Evolutionary conservation across 2,888 invertebrate genomes (phyloP).

Genomic region (Cryptocheilus praepositus): DNA sequence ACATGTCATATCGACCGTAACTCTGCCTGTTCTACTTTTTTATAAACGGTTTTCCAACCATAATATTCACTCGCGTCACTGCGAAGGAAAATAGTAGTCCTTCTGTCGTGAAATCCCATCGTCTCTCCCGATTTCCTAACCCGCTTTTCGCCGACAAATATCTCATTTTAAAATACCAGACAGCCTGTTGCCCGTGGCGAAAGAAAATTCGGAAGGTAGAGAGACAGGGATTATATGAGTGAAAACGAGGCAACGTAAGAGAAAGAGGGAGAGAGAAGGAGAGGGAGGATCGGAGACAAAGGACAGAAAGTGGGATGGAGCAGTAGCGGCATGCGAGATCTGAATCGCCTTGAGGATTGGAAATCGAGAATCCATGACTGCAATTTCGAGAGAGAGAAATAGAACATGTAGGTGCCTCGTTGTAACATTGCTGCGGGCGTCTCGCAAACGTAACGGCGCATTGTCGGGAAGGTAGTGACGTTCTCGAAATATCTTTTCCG

Average conservation of each 20-base stretch:
- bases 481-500: too few species aligned
- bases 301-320: background rate
- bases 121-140: constrained; percentile 16
- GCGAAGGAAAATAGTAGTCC: background rate
- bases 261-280: background rate
- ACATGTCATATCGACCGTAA: too few species aligned
- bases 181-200: constrained; percentile 16
- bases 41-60: too few species aligned
- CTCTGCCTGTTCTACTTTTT: too few species aligned
- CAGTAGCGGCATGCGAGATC: constrained; percentile 43
- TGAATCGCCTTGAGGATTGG: constrained; percentile 39
- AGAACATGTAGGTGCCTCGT: background rate
- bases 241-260: too few species aligned
- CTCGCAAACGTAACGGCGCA: too few species aligned
- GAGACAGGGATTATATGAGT: background rate
- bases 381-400: constrained; percentile 26
- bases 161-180: constrained; percentile 14
- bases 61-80: too few species aligned
- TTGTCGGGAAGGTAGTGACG: too few species aligned
- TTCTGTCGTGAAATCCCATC: background rate
- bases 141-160: constrained; percentile 14
- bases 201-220: constrained; percentile 20
- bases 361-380: constrained; percentile 44
- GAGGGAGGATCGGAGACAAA: too few species aligned
- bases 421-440: constrained; percentile 14